Base-by-base conservation (phyloP, 1,140 invertebrate species). In the Drusus annulatus region DNA sequence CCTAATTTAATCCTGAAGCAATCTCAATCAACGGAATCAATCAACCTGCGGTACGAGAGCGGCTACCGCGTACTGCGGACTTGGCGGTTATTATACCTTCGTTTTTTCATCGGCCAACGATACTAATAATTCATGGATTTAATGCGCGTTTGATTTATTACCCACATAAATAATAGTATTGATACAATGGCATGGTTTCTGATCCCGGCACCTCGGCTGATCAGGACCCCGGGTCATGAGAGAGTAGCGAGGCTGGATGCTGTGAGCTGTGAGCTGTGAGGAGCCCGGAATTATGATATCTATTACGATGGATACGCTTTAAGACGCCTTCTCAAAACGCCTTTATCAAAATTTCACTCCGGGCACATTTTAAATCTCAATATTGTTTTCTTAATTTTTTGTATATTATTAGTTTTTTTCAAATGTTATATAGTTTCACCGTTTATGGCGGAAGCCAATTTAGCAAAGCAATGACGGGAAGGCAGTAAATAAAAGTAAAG, bases 101-200 rank as follows among this genome's bases (percentile, higher is more conserved):
- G 56, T 78, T 78, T 69, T 78, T 78, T 68, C n/a, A 69, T 17
- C 71, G 17, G 68, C 3, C 63, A 63, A 45, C 36, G 19, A 68
- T 77, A 60, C 65, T 78, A 56, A 71, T 77, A 82, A 79, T 82
- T 82, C 75, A 82, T 79, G 77, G 79, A 71, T 77, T 82, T 79
- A 82, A 82, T 82, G 52, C 60, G 19, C 60, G 73, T 36, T 71
- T 82, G 81, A 82, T 82, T 82, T 82, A 82, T 82, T 79, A 60
- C 78, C 28, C 60, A 77, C 78, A 82, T 82, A 82, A 82, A 82
- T 82, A 82, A 82, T 82, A 78, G 81, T 79, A 82, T 82, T 82
- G 81, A 79, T 79, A 79, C 81, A 79, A 79, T 81, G 74, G 80
- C 76, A 68, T 62, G 76, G 78, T 81, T 81, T 77, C 80, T 76